Conservation (phyloP, 2,113 vertebrate species). For the Pelecanoides urinatrix region DNA sequence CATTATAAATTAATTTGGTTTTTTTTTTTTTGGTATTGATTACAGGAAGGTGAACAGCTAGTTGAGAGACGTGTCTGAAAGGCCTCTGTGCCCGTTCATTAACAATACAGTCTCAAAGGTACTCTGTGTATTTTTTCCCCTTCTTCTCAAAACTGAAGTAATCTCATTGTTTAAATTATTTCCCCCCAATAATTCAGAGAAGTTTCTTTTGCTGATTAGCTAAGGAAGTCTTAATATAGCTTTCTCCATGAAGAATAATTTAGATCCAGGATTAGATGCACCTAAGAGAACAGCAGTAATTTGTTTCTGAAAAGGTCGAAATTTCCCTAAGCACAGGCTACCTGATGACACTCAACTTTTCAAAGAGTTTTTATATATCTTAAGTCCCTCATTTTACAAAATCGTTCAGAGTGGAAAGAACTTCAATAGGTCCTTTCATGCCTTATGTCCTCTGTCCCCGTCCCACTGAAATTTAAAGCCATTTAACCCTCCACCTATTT, state of each 20-base stretch:
- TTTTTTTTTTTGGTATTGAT: not conserved
- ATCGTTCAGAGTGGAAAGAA: not conserved
- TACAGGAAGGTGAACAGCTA: not conserved
- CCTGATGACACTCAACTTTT: conserved; percentile 2
- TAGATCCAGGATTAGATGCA: conserved; percentile 43
- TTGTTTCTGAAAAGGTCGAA: conserved; percentile 44
- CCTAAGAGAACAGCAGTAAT: not conserved
- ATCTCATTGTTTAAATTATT: not conserved
- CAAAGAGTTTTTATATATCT: conserved; percentile 8
- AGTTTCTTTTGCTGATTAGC: conserved; percentile 17
- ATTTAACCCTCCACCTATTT: not conserved
- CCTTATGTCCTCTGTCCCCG: not conserved
- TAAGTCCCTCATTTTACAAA: not conserved
- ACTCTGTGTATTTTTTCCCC: not conserved
- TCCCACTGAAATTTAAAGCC: not conserved
- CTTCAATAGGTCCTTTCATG: not conserved
- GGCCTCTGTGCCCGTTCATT: not conserved
- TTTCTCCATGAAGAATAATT: conserved; percentile 3
- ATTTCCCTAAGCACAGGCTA: conserved; percentile 37
- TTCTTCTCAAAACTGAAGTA: not conserved
- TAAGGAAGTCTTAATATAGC: not conserved
- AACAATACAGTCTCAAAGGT: not conserved
- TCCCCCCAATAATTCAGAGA: not conserved
- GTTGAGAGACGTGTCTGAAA: not conserved
- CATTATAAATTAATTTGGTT: not conserved